Evolutionary conservation across 1,140 invertebrate species (phyloP).

Genomic region (Propsilocerus akamusi): DNA sequence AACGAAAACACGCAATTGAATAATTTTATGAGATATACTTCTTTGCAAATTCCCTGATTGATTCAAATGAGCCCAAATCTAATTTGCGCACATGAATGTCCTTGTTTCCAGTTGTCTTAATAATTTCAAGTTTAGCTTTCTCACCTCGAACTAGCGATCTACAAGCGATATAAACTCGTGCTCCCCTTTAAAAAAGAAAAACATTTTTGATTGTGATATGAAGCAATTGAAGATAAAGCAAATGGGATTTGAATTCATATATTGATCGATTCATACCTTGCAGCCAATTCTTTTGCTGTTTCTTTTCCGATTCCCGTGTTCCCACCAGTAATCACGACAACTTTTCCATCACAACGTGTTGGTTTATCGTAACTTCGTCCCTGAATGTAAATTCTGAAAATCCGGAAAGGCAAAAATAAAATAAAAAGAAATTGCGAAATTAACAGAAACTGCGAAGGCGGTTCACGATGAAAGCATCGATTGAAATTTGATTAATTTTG

Average conservation of each 20-base stretch:
- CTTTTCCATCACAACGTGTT: slow-evolving; percentile 41
- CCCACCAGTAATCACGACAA: slow-evolving; percentile 63
- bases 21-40: not conserved
- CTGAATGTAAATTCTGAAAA: slow-evolving; percentile 31
- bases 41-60: not conserved
- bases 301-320: not conserved
- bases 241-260: too few relatives aligned
- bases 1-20: not conserved
- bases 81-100: not conserved
- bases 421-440: not conserved
- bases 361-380: slow-evolving; percentile 27
- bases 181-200: slow-evolving; percentile 32
- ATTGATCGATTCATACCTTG: not conserved
- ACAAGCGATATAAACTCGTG: slow-evolving; percentile 68
- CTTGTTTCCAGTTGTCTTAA: not conserved
- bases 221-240: too few relatives aligned
- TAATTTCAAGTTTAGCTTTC: not conserved
- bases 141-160: slow-evolving; percentile 28
- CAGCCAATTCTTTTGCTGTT: not conserved
- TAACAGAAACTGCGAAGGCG: not conserved
- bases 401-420: not conserved
- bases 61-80: not conserved
- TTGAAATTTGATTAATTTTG: not conserved
- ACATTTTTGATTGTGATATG: too few relatives aligned
- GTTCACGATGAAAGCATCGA: not conserved